These are phyloP conservation scores for Apis mellifera DNA, from an alignment of 1,140 invertebrate genomes.

Conservation along the genomic window DNA sequence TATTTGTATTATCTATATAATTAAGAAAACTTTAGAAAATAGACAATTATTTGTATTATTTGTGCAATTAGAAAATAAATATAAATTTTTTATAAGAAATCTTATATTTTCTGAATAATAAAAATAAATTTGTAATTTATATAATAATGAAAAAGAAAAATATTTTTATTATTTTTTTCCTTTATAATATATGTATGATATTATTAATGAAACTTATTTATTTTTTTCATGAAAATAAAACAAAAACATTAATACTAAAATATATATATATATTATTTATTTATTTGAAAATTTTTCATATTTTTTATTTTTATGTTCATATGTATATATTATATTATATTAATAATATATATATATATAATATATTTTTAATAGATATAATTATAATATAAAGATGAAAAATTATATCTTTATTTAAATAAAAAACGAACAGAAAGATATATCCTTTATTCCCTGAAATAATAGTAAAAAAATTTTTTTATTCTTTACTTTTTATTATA, in stretches of 20 bases:
- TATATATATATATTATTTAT: neutral
- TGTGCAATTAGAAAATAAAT: neutral
- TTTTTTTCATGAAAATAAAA: neutral
- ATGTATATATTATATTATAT: neutral
- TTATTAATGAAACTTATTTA: neutral
- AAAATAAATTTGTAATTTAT: neutral
- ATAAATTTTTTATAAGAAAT: neutral
- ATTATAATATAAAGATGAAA: too few species aligned
- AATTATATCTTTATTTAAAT: too few species aligned
- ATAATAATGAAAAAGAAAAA: neutral
- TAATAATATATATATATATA: neutral
- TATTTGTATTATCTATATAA: slow-evolving; percentile 12
- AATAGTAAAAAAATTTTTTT: too few species aligned
- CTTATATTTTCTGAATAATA: neutral
- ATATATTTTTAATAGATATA: too few species aligned
- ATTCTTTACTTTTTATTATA: too few species aligned
- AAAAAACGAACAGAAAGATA: too few species aligned
- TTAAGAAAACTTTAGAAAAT: neutral
- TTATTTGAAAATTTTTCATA: neutral
- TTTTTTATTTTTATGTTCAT: neutral
- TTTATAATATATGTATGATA: neutral
- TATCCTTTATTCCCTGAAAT: too few species aligned
- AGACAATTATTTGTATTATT: slow-evolving; percentile 12
- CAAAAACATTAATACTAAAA: neutral
- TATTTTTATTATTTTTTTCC: neutral